Percentiles rank a stretch among this genome's conserved stretches.
Evolutionary conservation across 2,113 vertebrate genomes (phyloP).

Genomic region (Morone chrysops): DNA sequence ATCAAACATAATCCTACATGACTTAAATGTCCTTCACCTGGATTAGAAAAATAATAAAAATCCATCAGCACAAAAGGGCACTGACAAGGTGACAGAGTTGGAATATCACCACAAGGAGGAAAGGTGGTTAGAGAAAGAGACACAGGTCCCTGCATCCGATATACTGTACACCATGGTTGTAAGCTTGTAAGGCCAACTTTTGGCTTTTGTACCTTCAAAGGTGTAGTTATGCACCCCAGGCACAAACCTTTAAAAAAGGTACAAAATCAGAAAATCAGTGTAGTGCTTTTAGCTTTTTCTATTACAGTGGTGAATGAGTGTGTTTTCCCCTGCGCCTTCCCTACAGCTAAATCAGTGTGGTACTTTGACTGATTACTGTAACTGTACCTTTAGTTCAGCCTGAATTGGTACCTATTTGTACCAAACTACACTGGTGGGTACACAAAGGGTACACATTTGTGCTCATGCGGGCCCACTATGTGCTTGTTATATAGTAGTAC

Average conservation of each 20-base stretch:
- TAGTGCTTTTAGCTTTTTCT: neutral
- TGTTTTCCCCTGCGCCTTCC: neutral
- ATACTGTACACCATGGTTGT: neutral
- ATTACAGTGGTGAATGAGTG: neutral
- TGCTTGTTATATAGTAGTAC: neutral
- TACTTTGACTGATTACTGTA: constrained; percentile 18
- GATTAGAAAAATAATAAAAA: constrained; percentile 77
- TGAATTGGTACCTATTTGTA: neutral
- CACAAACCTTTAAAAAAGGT: neutral
- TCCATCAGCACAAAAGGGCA: constrained; percentile 67
- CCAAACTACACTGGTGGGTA: constrained; percentile 19
- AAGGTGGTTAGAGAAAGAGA: constrained; percentile 28
- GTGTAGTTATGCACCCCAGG: neutral
- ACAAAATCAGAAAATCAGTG: neutral
- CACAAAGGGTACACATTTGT: constrained; percentile 9
- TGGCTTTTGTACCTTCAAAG: constrained; percentile 2
- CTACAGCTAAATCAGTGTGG: neutral
- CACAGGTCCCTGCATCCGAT: constrained; percentile 32
- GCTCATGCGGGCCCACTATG: constrained; percentile 9
- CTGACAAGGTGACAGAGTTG: constrained; percentile 75
- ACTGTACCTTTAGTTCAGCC: neutral
- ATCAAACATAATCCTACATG: constrained; percentile 85
- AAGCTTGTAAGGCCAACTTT: neutral
- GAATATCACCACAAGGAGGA: constrained; percentile 57
- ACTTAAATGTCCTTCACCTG: constrained; percentile 83